Evolutionary conservation across 2,113 vertebrate genomes (phyloP).

Genomic region (Oxygymnocypris stewartii): DNA sequence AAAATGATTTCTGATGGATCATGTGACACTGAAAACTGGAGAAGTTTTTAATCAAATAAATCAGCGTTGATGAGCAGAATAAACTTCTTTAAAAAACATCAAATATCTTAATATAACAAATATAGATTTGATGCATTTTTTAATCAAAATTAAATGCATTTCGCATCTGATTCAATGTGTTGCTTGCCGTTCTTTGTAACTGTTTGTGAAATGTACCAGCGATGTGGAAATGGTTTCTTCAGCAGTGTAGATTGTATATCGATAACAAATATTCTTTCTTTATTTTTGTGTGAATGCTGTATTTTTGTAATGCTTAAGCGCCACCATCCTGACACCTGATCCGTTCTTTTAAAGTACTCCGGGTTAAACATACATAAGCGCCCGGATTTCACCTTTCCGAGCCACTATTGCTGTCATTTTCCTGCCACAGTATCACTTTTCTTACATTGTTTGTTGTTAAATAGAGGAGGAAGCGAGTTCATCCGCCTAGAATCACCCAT

Average conservation of each 20-base stretch:
- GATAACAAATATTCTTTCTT: not conserved
- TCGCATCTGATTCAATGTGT: no score
- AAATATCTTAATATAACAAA: no score
- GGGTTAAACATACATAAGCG: not conserved
- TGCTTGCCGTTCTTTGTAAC: no score
- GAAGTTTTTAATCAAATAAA: no score
- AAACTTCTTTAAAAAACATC: no score
- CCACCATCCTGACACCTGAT: not conserved
- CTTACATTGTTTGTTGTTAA: not conserved
- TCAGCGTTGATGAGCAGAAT: no score
- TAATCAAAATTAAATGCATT: accelerated
- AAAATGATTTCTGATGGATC: no score
- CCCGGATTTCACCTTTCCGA: not conserved
- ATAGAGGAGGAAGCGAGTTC: not conserved
- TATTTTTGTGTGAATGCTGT: not conserved
- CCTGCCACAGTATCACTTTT: slow-evolving; percentile 24
- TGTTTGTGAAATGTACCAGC: no score
- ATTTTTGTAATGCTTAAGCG: not conserved
- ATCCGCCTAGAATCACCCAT: not conserved
- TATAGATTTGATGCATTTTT: no score
- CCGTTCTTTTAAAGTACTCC: slow-evolving; percentile 4
- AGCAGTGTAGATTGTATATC: not conserved
- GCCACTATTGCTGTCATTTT: not conserved
- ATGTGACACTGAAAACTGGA: no score
- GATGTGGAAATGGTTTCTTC: not conserved